Conservation (phyloP, 2,797 vertebrate species). For the Arctocebus calabarensis region DNA sequence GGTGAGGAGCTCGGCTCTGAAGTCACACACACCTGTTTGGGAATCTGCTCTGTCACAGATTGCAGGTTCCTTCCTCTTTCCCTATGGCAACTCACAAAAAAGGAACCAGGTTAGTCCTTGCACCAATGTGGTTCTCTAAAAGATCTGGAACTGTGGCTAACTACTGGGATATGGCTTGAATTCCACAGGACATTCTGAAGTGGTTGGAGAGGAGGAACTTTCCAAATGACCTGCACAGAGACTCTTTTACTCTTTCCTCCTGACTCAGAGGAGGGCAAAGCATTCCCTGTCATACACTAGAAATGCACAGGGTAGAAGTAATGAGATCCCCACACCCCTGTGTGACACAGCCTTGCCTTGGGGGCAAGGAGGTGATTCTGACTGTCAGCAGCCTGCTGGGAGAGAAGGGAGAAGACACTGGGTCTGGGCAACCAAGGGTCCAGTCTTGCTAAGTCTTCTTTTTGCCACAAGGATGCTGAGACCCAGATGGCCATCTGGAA, state of each 20-base stretch:
- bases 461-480: not conserved
- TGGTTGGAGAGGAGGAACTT: constrained; percentile 1
- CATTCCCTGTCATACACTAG: not conserved
- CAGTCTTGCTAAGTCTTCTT: not conserved
- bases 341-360: not conserved
- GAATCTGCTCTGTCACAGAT: not conserved
- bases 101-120: not conserved
- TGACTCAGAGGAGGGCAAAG: not conserved
- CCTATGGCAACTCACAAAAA: constrained; percentile 2
- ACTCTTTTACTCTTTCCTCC: not conserved
- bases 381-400: not conserved
- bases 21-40: not conserved
- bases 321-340: not conserved
- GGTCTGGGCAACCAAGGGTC: not conserved
- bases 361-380: not conserved
- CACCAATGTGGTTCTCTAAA: not conserved
- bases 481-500: not conserved
- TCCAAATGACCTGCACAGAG: not conserved
- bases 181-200: not conserved
- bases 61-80: not conserved
- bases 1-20: not conserved
- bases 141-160: not conserved
- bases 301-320: not conserved
- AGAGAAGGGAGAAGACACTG: not conserved
- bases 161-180: not conserved